Evolutionary conservation across 2,888 invertebrate species (phyloP).

Genomic region (Drosophila melanosoma): DNA sequence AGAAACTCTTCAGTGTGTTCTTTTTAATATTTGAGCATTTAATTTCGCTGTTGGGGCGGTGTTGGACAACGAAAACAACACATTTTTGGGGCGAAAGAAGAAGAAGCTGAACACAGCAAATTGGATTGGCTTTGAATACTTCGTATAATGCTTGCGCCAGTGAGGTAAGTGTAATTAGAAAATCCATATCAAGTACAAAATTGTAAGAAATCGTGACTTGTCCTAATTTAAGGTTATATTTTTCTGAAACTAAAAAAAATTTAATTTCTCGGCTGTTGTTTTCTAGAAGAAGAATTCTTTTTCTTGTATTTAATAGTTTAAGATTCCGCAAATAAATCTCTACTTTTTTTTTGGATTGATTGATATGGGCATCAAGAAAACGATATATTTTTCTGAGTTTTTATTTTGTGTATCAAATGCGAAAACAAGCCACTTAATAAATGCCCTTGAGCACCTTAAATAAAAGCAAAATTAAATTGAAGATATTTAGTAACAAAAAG

Average conservation of each 20-base stretch:
- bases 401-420: not conserved
- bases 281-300: no score
- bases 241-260: not conserved
- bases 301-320: not conserved
- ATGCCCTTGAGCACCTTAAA: not conserved
- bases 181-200: no score
- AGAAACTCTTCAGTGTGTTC: constrained; percentile 22
- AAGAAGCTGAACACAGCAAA: constrained; percentile 32
- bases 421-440: not conserved
- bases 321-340: not conserved
- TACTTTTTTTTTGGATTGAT: not conserved
- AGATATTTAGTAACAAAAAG: constrained; percentile 26
- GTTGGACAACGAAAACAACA: constrained; percentile 29
- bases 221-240: not conserved
- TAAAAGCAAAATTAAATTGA: not conserved
- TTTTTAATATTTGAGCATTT: constrained; percentile 70
- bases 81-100: constrained; percentile 23
- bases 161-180: constrained; percentile 72
- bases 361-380: not conserved
- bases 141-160: constrained; percentile 81
- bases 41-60: constrained; percentile 52
- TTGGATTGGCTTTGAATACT: constrained; percentile 70
- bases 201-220: no score
- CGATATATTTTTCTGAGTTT: not conserved
- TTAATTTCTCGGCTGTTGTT: no score